Evolutionary conservation across 1,140 invertebrate genomes (phyloP), one percentile per base, ranked within the genome.

Genomic region (Wiebesia pumilae): DNA sequence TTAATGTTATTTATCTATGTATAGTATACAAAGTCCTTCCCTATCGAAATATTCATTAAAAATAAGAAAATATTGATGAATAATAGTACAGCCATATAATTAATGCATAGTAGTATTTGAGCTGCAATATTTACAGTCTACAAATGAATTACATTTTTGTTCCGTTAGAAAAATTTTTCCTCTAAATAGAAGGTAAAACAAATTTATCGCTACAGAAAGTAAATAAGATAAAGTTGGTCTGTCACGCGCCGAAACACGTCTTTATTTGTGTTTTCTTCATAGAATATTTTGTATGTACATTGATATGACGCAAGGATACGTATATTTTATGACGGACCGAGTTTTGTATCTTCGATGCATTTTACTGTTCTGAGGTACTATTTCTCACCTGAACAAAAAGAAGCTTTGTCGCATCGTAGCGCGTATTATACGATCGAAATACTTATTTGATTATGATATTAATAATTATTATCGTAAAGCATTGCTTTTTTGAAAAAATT

Each of bases 321-420:
- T 47, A 47, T 69, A 38, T 81, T 81, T 69, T 81, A 81, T 81
- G 65, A 21, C 4, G 80, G 40, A 47, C 35, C 9, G n/a, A 69
- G 38, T 62, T 81, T 69, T 19, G 35, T 69, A 19, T 40, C 27
- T 67, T 81, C 33, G 40, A 67, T 62, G 79, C 79, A n/a, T 35
- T 81, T 6, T 16, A 54, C 47, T 81, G 10, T 33, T 69, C 35
- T 24, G 33, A 35, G 78, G 21, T 21, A 65, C 16, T 69, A 30
- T 47, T 81, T 69, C 21, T 62, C 58, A 81, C 58, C 58, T 40
- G 54, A 81, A 81, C 14, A 81, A n/a, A 58, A 54, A 81, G 79
- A 33, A 14, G 6, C 54, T 65, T 81, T 81, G 58, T 81, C 21
- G 35, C 3, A 33, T 35, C 3, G 54, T 6, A 51, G 21, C 21